Base-by-base conservation (phyloP, 2,113 vertebrate species). In the Gambusia holbrooki region DNA sequence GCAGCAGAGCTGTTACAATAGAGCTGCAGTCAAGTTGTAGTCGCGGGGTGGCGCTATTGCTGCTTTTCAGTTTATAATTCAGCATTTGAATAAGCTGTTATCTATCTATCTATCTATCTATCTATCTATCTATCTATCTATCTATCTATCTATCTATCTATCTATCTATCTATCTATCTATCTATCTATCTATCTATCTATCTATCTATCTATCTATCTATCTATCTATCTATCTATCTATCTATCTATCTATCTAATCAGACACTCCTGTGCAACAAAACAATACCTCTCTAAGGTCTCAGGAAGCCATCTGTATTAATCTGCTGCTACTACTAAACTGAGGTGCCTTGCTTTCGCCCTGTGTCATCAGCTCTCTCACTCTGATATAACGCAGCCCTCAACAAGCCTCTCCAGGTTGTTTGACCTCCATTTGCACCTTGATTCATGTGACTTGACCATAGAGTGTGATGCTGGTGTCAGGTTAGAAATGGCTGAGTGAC, bases 31-130 rank as follows among this genome's bases (percentile, higher is more conserved):
- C 68, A 1, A 13, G 42, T 19, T 70, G 9, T n/a, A 22, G 35
- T 82, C 90, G 79, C 82, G 33, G 67, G 90, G 79, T 86, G 90
- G 90, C 29, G 92, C 90, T 88, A 71, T 75, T 69, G 87, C 17
- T 69, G 66, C 66, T 71, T 30, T 37, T 68, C 30, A 35, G 35
- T 13, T 3, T 28, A 33, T 10, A 65, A 25, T 35, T 35, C 17
- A 2, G 2, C 35, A 64, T 32, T 42, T 42, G 3, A 42, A 42
- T 14, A 42, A 42, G 40, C 40, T 42, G 40, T 28, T 32, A 63
- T 33, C 62, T 32, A 63, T 63, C 62, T 32, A 63, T 63, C 62
- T 32, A 63, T 63, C 62, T 32, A 63, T 63, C 28, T 30, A 62
- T 62, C 28, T 30, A 62, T 62, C 61, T 15, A 62, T 62, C 61